Conservation (phyloP, 23 tunicate species). For the Diplosoma virens region DNA sequence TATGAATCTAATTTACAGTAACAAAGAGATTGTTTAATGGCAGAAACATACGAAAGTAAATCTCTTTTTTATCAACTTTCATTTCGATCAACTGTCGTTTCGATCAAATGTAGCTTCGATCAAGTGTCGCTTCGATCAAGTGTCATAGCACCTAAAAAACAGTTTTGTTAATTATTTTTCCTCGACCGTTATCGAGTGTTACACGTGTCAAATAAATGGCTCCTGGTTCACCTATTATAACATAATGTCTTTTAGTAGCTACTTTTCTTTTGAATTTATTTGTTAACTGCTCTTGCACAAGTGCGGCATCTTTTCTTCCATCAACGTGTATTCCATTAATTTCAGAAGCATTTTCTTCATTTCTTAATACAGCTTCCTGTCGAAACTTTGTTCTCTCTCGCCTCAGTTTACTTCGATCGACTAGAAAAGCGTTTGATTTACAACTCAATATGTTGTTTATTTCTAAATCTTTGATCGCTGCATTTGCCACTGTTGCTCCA, state of each 20-base stretch:
- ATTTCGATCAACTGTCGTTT: no score
- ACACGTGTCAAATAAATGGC: background rate
- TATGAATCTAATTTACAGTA: no score
- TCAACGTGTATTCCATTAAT: background rate
- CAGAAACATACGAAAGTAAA: no score
- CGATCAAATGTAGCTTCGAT: no score
- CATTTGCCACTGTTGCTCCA: conserved; percentile 4
- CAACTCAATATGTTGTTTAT: background rate
- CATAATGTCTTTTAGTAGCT: conserved; percentile 2
- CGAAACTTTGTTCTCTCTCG: conserved; percentile 1
- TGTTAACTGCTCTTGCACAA: background rate
- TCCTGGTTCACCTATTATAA: conserved; percentile 7
- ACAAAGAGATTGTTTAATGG: no score
- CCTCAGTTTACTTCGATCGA: conserved; percentile 12
- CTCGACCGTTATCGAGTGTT: background rate
- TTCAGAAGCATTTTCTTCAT: background rate
- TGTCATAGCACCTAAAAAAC: no score
- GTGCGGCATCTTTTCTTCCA: conserved; percentile 21
- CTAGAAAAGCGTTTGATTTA: background rate
- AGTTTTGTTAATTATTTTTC: background rate
- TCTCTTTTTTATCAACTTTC: no score
- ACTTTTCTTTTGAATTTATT: background rate
- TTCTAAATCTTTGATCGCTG: background rate
- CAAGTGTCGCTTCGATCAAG: no score
- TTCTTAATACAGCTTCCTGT: background rate